Evolutionary conservation across 1,140 invertebrate genomes (phyloP).

Genomic region (Solenopsis fugax): DNA sequence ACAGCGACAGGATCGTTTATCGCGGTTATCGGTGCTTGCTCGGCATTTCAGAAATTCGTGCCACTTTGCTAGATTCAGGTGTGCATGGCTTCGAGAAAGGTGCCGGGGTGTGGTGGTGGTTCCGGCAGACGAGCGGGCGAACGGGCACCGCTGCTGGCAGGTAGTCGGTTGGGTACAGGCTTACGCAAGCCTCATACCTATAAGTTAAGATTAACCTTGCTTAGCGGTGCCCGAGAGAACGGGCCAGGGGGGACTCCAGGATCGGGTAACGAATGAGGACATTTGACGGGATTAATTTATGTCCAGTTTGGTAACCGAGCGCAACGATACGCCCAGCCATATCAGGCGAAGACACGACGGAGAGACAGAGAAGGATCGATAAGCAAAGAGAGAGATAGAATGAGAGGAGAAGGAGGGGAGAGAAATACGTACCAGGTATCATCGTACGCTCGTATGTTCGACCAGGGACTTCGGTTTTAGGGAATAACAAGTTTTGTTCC

Average conservation of each 20-base stretch:
- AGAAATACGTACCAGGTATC: slow-evolving; percentile 57
- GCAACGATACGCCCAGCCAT: slow-evolving; percentile 74
- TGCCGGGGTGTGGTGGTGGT: slow-evolving; percentile 18
- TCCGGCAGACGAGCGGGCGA: slow-evolving; percentile 22
- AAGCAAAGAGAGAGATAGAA: slow-evolving; percentile 20
- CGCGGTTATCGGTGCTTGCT: slow-evolving; percentile 29
- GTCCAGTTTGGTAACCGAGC: slow-evolving; percentile 85
- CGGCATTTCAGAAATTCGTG: slow-evolving; percentile 59
- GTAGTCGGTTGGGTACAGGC: slow-evolving; percentile 64
- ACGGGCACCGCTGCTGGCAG: slow-evolving; percentile 33
- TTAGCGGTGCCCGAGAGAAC: slow-evolving; percentile 74
- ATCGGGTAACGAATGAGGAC: slow-evolving; percentile 84
- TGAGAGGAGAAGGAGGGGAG: not conserved
- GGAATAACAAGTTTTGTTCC: slow-evolving; percentile 72
- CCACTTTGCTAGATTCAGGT: slow-evolving; percentile 65
- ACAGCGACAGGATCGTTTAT: slow-evolving; percentile 15
- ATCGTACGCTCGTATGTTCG: slow-evolving; percentile 55
- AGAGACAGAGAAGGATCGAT: slow-evolving; percentile 12
- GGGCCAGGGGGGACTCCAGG: slow-evolving; percentile 66
- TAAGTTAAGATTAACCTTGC: slow-evolving; percentile 86
- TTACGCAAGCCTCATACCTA: slow-evolving; percentile 83
- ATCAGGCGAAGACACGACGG: slow-evolving; percentile 58
- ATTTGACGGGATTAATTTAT: slow-evolving; percentile 86
- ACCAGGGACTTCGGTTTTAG: slow-evolving; percentile 71
- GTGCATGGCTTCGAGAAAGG: slow-evolving; percentile 50